These are phyloP conservation scores for Pelecanoides urinatrix DNA, from an alignment of 2,113 vertebrate species.

Conservation along the genomic window DNA sequence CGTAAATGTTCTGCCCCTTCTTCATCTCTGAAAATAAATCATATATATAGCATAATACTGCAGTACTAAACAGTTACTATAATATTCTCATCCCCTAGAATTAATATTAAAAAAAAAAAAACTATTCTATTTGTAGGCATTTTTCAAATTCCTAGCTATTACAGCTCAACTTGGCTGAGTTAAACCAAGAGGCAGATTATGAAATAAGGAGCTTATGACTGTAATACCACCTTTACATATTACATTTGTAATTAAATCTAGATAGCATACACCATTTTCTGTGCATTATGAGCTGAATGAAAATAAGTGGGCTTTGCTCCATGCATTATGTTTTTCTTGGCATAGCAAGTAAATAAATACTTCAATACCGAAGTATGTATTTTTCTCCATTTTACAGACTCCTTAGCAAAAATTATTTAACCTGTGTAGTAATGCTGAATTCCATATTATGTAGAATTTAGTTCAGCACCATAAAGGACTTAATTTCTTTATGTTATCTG, in stretches of 20 bases:
- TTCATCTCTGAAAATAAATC: constrained; percentile 76
- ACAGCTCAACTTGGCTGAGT: background rate
- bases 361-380: background rate
- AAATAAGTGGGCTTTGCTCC: background rate
- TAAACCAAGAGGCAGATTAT: constrained; percentile 40
- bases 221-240: constrained; percentile 19
- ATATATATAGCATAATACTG: background rate
- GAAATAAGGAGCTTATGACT: constrained; percentile 50
- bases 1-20: constrained; percentile 81
- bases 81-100: background rate
- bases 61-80: background rate
- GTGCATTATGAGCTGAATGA: background rate
- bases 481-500: background rate
- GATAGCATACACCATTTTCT: background rate
- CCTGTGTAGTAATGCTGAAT: background rate
- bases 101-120: background rate
- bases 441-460: background rate
- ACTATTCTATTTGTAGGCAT: background rate
- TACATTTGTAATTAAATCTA: constrained; percentile 52
- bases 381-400: background rate
- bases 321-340: background rate
- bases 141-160: constrained; percentile 45
- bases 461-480: background rate
- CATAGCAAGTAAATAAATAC: background rate
- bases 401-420: background rate